Base-by-base conservation (phyloP, 2,888 invertebrate species). In the Eudemis profundana region DNA sequence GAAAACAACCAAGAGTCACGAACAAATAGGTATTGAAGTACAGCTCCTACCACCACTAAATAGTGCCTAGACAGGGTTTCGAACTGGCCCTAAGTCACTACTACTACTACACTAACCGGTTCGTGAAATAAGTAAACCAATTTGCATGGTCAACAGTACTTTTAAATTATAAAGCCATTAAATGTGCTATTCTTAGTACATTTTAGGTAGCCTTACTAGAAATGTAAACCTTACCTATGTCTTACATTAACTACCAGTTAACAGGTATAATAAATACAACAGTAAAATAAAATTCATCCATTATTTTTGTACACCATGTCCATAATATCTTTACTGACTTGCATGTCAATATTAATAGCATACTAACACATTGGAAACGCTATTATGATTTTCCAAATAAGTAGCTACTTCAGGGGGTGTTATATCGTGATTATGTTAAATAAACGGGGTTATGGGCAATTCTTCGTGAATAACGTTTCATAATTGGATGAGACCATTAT, bases 361-460 rank as follows among this genome's bases (percentile, higher is more conserved):
- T 44, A 12, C 57, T 33, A 50, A 59, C 49, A 59, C 56, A 40
- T n/a, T 53, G 59, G 44, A 60, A 59, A 53, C 38, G 23, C 21
- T 65, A 65, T 65, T 47, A 65, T 65, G 59, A 65, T 51, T 65
- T 38, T 59, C 38, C 36, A 21, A 60, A 53, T 38, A 46, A 65
- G 36, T 23, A 46, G 75, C 72, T 73, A 75, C 76, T 71, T 70
- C 77, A 79, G 76, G 69, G 72, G 74, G 72, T 69, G 68, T 61
- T 66, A 66, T 84, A 78, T 77, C 84, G 82, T 85, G 83, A 67
- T 81, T 72, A 74, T 75, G 77, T 72, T 79, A 76, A 78, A 81
- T 86, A 82, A 84, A 70, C 78, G 73, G 74, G 74, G 75, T 79
- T 82, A 82, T 78, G 73, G 79, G 75, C 78, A 76, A 56, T 46